Percentiles rank a stretch among this genome's conserved stretches.
Evolutionary conservation across 92 coral and sea anemone species (phyloP).

Genomic region (Chrysogorgia sp.): DNA sequence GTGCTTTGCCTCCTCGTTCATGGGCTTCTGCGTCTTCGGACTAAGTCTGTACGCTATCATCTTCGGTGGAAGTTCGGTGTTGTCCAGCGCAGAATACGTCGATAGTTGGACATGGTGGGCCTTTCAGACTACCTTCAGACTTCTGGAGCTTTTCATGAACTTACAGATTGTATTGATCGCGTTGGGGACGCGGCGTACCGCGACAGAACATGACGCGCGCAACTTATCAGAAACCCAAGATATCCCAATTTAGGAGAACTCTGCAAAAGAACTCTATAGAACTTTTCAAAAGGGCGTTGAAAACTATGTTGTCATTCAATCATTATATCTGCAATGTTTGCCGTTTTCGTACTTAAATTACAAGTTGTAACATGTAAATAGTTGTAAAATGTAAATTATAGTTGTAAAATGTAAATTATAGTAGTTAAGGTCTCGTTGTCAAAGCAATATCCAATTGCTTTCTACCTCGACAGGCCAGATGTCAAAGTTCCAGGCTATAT

Average conservation of each 20-base stretch:
- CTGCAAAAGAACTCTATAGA: too few relatives aligned
- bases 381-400: too few relatives aligned
- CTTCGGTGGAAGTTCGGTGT: constrained; percentile 55
- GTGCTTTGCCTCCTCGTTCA: constrained; percentile 47
- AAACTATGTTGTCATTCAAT: too few relatives aligned
- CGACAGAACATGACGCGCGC: background rate
- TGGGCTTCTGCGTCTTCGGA: constrained; percentile 47
- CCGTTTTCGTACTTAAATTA: too few relatives aligned
- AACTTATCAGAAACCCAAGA: background rate
- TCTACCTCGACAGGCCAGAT: too few relatives aligned
- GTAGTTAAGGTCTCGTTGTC: too few relatives aligned
- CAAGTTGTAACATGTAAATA: too few relatives aligned
- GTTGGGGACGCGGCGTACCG: constrained; percentile 19
- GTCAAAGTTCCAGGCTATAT: too few relatives aligned
- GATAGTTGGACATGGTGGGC: constrained; percentile 62
- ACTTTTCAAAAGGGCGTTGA: too few relatives aligned
- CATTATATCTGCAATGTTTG: too few relatives aligned
- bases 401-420: too few relatives aligned
- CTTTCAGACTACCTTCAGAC: constrained; percentile 25
- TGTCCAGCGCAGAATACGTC: constrained; percentile 2
- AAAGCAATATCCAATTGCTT: too few relatives aligned
- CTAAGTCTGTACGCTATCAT: constrained; percentile 29
- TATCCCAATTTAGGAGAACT: background rate
- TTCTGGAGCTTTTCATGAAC: constrained; percentile 53
- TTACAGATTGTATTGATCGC: constrained; percentile 58